These are phyloP conservation scores for Etia nguti DNA, from an alignment of 2,113 vertebrate species.

Conservation along the genomic window DNA sequence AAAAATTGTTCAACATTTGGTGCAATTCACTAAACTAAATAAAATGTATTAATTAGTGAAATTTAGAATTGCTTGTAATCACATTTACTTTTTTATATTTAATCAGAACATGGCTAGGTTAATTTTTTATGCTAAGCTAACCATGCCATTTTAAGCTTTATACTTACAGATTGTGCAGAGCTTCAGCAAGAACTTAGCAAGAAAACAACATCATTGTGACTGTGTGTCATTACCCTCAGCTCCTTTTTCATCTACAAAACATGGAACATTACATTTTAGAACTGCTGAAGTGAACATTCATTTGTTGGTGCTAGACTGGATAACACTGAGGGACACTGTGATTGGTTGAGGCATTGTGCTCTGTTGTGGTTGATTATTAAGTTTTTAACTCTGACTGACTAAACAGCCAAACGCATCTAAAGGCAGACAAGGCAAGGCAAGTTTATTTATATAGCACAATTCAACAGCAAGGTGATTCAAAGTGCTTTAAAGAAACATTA, in stretches of 20 bases:
- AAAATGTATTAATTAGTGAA: background rate
- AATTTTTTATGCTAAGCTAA: background rate
- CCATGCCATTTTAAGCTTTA: background rate
- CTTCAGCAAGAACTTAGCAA: background rate
- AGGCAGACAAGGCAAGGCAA: too few relatives aligned
- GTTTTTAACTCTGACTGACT: background rate
- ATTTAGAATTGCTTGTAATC: background rate
- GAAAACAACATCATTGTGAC: background rate
- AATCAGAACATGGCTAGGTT: background rate
- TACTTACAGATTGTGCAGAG: background rate
- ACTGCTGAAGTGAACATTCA: background rate
- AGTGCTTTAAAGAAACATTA: too few relatives aligned
- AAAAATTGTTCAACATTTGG: background rate
- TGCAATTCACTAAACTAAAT: background rate
- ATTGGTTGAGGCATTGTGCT: background rate
- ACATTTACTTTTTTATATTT: background rate
- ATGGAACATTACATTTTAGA: background rate
- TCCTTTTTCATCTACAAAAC: background rate
- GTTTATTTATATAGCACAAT: too few relatives aligned
- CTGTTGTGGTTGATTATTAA: background rate
- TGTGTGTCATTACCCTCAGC: background rate
- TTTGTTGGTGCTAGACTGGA: background rate
- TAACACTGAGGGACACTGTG: background rate
- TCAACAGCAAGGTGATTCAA: too few relatives aligned
- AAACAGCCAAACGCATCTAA: background rate